These are phyloP conservation scores for Nannobrachium achirus DNA, from an alignment of 2,113 vertebrate species.

Conservation along the genomic window DNA sequence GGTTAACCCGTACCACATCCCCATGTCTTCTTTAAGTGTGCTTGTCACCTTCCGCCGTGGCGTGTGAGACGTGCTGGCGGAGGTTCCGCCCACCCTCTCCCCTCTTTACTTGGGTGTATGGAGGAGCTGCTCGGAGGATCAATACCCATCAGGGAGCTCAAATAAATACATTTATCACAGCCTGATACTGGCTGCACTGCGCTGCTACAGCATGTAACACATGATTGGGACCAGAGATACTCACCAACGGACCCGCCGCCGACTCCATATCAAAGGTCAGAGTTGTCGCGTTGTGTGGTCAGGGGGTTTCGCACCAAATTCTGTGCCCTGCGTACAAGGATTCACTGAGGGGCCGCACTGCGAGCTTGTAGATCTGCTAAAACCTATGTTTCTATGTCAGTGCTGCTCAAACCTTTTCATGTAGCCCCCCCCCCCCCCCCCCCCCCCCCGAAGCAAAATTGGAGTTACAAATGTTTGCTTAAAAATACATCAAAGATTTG, in stretches of 20 bases:
- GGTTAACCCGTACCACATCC: conserved; percentile 64
- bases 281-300: conserved; percentile 9
- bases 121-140: conserved; percentile 58
- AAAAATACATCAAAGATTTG: too few species aligned
- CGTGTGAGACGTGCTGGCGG: conserved; percentile 48
- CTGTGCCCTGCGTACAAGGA: too few species aligned
- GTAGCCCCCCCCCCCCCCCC: too few species aligned
- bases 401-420: too few species aligned
- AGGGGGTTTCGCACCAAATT: too few species aligned
- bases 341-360: too few species aligned
- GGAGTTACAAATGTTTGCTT: too few species aligned
- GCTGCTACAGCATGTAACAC: conserved; percentile 64
- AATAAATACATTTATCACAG: conserved; percentile 77
- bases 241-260: conserved; percentile 13
- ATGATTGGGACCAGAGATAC: conserved; percentile 59
- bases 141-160: conserved; percentile 72
- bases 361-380: too few species aligned
- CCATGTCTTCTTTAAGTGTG: conserved; percentile 21
- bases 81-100: conserved; percentile 50
- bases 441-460: too few species aligned
- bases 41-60: conserved; percentile 60
- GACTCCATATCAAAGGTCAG: conserved; percentile 2
- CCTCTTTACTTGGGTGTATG: conserved; percentile 60
- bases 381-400: too few species aligned
- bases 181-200: conserved; percentile 42